Percentiles rank a stretch among this genome's conserved stretches.
Evolutionary conservation across 2,113 vertebrate species (phyloP).

Genomic region (Colius striatus): DNA sequence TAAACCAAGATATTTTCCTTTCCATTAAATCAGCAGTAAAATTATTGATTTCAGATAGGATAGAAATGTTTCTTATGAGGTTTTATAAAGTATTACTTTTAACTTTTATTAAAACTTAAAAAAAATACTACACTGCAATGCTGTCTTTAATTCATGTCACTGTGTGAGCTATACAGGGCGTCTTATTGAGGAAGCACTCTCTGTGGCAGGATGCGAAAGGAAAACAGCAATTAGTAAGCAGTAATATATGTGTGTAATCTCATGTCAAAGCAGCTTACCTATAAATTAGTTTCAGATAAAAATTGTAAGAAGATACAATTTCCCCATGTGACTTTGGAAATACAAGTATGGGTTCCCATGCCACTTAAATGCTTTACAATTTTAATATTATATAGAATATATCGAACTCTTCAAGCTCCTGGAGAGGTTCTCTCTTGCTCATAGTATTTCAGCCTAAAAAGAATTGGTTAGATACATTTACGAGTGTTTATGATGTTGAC

Average conservation of each 20-base stretch:
- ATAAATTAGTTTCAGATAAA: neutral
- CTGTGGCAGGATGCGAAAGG: neutral
- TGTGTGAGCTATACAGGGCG: neutral
- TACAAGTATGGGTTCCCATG: neutral
- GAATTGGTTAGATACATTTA: neutral
- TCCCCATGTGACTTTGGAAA: neutral
- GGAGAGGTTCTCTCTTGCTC: neutral
- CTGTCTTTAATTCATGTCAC: neutral
- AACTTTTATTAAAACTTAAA: neutral
- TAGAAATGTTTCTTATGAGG: neutral
- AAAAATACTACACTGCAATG: neutral
- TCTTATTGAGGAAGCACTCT: neutral
- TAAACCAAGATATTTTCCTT: neutral
- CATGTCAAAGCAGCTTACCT: neutral
- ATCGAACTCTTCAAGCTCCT: neutral
- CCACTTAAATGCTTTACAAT: neutral
- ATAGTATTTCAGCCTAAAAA: neutral
- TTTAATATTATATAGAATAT: neutral
- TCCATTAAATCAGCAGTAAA: neutral
- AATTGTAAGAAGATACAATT: neutral
- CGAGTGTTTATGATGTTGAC: neutral
- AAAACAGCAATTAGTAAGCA: neutral
- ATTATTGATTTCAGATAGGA: neutral
- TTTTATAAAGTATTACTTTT: neutral
- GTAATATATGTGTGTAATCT: neutral